Conservation (phyloP, 2,113 vertebrate genomes). For the Girardinichthys multiradiatus region DNA sequence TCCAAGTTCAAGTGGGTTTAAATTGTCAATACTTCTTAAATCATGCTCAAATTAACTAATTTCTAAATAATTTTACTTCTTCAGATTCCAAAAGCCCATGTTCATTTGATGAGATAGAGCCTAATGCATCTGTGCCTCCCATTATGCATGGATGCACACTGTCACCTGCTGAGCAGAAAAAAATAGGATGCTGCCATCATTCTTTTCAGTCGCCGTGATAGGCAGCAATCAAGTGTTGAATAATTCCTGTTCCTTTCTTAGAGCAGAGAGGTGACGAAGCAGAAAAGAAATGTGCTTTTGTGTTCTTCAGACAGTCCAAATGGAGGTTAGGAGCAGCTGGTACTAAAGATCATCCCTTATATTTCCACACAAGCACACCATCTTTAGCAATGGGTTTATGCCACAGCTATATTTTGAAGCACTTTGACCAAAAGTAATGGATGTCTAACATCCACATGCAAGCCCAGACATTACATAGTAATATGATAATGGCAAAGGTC, state of each 20-base stretch:
- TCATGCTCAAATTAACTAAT: neutral
- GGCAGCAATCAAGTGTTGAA: slow-evolving; percentile 48
- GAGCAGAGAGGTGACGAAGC: slow-evolving; percentile 10
- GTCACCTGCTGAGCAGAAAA: slow-evolving; percentile 12
- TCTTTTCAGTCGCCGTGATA: slow-evolving; percentile 47
- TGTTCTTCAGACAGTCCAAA: slow-evolving; percentile 33
- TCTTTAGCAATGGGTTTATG: slow-evolving; percentile 12
- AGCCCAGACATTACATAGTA: neutral
- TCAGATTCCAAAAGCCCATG: slow-evolving; percentile 1
- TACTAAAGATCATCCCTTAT: too few species aligned
- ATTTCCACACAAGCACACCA: neutral
- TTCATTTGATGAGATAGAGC: slow-evolving; percentile 35
- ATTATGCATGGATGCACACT: slow-evolving; percentile 30
- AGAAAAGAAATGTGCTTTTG: slow-evolving; percentile 31
- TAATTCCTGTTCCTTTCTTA: slow-evolving; percentile 30
- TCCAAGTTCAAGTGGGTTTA: neutral
- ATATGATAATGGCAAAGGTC: slow-evolving; percentile 24
- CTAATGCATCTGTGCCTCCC: slow-evolving; percentile 25
- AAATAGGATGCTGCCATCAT: slow-evolving; percentile 28
- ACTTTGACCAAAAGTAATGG: neutral
- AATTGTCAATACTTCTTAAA: neutral
- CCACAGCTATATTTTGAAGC: slow-evolving; percentile 29
- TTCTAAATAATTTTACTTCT: neutral
- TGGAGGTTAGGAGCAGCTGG: slow-evolving; percentile 31
- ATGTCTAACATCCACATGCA: neutral